These are phyloP conservation scores for Nymphalis io DNA, from an alignment of 1,140 invertebrate species.

Conservation along the genomic window DNA sequence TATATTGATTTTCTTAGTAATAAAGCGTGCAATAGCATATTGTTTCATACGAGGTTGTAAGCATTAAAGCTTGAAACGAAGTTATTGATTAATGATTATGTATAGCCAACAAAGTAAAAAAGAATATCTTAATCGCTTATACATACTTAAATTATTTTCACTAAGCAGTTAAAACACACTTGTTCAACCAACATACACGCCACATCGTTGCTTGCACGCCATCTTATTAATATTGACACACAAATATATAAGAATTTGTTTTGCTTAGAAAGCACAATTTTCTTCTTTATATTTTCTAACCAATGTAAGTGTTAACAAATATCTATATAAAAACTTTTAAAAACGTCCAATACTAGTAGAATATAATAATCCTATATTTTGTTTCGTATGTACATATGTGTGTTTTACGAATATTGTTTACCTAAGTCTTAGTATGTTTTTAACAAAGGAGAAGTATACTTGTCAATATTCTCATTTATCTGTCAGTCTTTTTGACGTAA, in stretches of 20 bases:
- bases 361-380: no score
- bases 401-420: no score
- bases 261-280: not conserved
- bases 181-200: slow-evolving; percentile 1
- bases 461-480: not conserved
- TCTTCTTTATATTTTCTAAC: no score
- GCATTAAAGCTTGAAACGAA: no score
- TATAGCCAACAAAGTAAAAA: not conserved
- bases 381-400: no score
- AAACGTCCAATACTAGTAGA: no score
- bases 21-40: no score
- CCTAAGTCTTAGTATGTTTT: no score
- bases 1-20: no score
- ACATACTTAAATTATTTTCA: not conserved
- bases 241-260: not conserved
- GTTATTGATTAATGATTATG: no score
- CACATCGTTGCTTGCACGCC: not conserved
- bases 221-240: slow-evolving; percentile 5
- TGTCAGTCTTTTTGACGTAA: not conserved
- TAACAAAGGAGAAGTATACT: not conserved
- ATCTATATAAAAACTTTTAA: no score
- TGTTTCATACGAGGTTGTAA: no score
- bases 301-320: not conserved
- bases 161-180: not conserved
- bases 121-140: not conserved